Evolutionary conservation across 2,113 vertebrate genomes (phyloP).

Genomic region (Hyperoodon ampullatus): DNA sequence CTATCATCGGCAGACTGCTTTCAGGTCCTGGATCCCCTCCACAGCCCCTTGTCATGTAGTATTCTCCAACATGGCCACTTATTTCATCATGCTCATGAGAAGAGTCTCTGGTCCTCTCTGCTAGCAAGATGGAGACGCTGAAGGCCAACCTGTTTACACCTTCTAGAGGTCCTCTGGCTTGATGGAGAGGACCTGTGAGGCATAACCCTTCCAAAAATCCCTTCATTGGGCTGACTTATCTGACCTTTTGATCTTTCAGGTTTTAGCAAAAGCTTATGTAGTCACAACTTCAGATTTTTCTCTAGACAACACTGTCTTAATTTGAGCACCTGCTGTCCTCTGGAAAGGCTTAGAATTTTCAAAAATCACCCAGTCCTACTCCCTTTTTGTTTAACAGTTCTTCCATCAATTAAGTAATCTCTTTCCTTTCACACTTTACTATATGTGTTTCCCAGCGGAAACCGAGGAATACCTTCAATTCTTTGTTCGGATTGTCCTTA

Average conservation of each 20-base stretch:
- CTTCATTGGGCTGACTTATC: not conserved
- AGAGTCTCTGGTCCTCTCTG: not conserved
- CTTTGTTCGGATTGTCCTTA: not conserved
- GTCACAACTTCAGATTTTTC: not conserved
- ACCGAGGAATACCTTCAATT: accelerated
- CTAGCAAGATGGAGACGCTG: accelerated
- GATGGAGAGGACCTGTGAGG: not conserved
- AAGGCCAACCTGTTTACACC: too few relatives aligned
- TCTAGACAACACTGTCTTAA: not conserved
- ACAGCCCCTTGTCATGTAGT: accelerated
- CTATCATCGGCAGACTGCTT: not conserved
- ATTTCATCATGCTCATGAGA: not conserved
- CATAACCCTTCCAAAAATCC: not conserved
- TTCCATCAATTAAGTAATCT: not conserved
- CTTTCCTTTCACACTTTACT: not conserved
- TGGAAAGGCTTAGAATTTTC: not conserved
- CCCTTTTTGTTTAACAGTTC: not conserved
- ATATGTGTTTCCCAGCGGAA: not conserved
- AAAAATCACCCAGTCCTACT: not conserved
- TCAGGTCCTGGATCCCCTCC: not conserved
- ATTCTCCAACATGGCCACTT: not conserved
- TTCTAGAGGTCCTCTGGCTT: not conserved
- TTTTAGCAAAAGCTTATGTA: not conserved
- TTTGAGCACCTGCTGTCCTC: not conserved
- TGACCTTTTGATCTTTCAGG: not conserved